Base-by-base conservation (phyloP, 2,797 vertebrate genomes). In the Acanthurus lineatus region DNA sequence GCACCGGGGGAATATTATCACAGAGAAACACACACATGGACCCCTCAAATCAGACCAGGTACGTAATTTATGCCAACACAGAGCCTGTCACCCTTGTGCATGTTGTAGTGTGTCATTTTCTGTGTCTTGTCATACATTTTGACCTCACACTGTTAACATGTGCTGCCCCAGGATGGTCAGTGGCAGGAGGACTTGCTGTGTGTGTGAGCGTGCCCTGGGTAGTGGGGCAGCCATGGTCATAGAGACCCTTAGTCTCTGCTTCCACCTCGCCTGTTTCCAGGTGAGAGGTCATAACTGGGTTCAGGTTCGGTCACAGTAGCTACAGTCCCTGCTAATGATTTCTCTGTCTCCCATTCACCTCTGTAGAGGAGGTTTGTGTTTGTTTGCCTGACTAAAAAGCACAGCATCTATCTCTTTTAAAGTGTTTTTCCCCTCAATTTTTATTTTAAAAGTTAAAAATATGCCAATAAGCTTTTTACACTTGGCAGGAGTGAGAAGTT, bases 211-310 rank as follows among this genome's bases (percentile, higher is more conserved):
- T 90, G 91, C 95, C 93, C 95, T 99, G 94, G 96, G 96, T 95
- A 97, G 95, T 96, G 98, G 97, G 94, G 96, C 97, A 20, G 95
- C 96, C 94, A 97, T 99, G 97, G 95, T 98, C 95, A 96, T 99
- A 95, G 96, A 98, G 67, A 95, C 96, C 91, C 96, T 99, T 96
- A 96, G 96, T 94, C 97, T 99, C 94, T 97, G 95, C 96, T 98
- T 97, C 96, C 98, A 99, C 95, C 96, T 97, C 83, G 92, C 94
- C 92, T 98, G 97, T 95, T 99, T 99, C 95, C 97, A 98, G 97
- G 97, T 99, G 97, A 98, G 98, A 81, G 84, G 76, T 61, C 60
- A 71, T 52, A 51, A 68, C 63, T 10, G 1, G 54, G 60, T 79
- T 28, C 49, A 67, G 78, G 73, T 85, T 68, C 47, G 28, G 80